Conservation (phyloP, 2,888 invertebrate genomes). For the Watsonalla binaria region DNA sequence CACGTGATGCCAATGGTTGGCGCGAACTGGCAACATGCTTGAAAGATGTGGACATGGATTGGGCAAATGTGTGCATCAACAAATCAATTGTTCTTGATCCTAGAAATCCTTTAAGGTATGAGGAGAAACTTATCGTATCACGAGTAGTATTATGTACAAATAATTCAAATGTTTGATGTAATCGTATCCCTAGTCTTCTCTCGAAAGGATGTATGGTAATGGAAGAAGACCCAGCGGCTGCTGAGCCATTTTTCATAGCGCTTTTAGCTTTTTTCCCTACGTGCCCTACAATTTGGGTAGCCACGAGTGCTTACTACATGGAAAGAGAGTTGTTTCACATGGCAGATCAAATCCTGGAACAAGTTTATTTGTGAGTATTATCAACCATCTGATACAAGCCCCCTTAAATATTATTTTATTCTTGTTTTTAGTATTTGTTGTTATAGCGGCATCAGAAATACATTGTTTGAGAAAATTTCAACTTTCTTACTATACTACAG, state of each 20-base stretch:
- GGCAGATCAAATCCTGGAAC: slow-evolving; percentile 42
- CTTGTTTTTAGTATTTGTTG: too few relatives aligned
- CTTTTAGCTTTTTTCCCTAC: slow-evolving; percentile 47
- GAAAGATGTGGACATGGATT: slow-evolving; percentile 48
- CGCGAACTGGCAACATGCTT: slow-evolving; percentile 60
- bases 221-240: slow-evolving; percentile 44
- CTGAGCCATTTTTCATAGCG: slow-evolving; percentile 57
- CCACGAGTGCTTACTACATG: slow-evolving; percentile 48
- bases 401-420: too few relatives aligned
- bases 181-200: slow-evolving; percentile 38
- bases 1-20: slow-evolving; percentile 47
- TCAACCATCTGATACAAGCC: not conserved
- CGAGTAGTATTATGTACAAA: not conserved
- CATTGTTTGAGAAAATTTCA: too few relatives aligned
- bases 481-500: too few relatives aligned
- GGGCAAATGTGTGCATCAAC: slow-evolving; percentile 56
- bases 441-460: too few relatives aligned
- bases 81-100: slow-evolving; percentile 48
- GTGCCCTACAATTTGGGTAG: slow-evolving; percentile 46
- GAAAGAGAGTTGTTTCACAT: slow-evolving; percentile 44
- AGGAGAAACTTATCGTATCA: not conserved
- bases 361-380: slow-evolving; percentile 34
- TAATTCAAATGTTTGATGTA: not conserved
- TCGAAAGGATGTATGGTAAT: slow-evolving; percentile 52
- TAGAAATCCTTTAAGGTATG: slow-evolving; percentile 58